These are phyloP conservation scores for Passer domesticus DNA, from an alignment of 2,113 vertebrate genomes.

Conservation along the genomic window DNA sequence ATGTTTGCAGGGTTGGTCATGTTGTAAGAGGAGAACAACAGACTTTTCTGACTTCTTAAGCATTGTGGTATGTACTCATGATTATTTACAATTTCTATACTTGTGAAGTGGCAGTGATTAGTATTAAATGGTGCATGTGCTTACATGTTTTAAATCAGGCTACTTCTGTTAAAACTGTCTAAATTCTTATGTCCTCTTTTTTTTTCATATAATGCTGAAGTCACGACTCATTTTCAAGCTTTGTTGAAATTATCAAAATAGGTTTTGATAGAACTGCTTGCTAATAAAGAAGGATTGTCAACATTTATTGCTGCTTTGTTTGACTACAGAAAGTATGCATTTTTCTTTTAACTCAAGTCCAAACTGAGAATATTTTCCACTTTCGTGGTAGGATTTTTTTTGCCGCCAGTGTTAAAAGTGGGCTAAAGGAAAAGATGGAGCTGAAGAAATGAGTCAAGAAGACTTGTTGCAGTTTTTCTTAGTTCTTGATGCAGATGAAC, in stretches of 20 bases:
- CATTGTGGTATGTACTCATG: slow-evolving; percentile 84
- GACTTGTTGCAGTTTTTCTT: not conserved
- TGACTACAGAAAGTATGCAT: not conserved
- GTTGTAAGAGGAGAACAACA: slow-evolving; percentile 94
- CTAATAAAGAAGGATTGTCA: not conserved
- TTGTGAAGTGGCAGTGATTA: not conserved
- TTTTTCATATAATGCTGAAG: not conserved
- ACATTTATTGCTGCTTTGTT: not conserved
- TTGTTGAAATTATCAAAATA: not conserved
- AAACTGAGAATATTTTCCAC: not conserved
- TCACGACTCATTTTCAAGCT: not conserved
- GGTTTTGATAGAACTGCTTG: not conserved
- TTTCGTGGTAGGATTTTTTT: not conserved
- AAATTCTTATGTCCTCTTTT: not conserved
- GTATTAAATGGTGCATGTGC: not conserved
- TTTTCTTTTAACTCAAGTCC: not conserved
- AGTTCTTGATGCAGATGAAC: not conserved
- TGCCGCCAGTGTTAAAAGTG: not conserved
- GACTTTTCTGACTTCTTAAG: slow-evolving; percentile 98
- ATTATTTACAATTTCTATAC: not conserved
- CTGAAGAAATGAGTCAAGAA: not conserved
- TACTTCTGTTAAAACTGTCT: not conserved
- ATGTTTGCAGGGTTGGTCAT: slow-evolving; percentile 91
- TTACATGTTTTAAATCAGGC: not conserved
- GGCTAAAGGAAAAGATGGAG: not conserved